Evolutionary conservation across 1,140 invertebrate genomes (phyloP).

Genomic region (Hyles euphorbiae): DNA sequence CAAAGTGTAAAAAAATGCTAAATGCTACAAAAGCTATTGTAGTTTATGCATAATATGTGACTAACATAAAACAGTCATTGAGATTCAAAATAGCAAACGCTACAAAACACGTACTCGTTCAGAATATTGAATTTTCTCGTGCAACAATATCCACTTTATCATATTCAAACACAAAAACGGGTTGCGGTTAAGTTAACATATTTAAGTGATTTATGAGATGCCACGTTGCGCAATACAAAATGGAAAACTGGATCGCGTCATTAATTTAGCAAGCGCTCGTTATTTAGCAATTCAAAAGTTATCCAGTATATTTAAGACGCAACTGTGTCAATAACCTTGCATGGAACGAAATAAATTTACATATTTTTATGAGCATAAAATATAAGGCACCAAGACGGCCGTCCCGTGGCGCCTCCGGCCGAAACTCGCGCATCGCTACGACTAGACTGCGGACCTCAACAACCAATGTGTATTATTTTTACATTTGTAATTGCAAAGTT

Average conservation of each 20-base stretch:
- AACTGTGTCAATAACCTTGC: conserved; percentile 68
- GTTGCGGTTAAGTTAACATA: conserved; percentile 5
- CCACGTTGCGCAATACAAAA: conserved; percentile 35
- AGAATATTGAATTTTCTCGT: conserved; percentile 24
- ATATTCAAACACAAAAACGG: conserved; percentile 18
- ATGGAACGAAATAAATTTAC: conserved; percentile 51
- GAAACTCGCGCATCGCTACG: not conserved
- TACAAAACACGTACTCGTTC: conserved; percentile 25
- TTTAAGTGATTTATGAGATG: conserved; percentile 33
- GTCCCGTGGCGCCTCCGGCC: conserved; percentile 23
- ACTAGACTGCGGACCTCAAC: not conserved
- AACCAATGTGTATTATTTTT: not conserved
- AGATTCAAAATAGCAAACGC: conserved; percentile 28
- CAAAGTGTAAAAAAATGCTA: conserved; percentile 14
- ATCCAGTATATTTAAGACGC: conserved; percentile 43
- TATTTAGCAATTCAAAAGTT: conserved; percentile 56
- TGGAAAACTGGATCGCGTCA: conserved; percentile 48
- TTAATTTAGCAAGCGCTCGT: conserved; percentile 45
- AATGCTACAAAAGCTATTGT: conserved; percentile 18
- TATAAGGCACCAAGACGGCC: conserved; percentile 10
- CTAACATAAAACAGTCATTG: conserved; percentile 26
- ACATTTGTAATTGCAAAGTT: not conserved
- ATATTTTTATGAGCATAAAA: conserved; percentile 47
- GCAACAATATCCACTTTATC: conserved; percentile 13
- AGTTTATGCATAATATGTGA: conserved; percentile 22